Base-by-base conservation (phyloP, 1,140 invertebrate genomes). In the Bilobella aurantiaca region DNA sequence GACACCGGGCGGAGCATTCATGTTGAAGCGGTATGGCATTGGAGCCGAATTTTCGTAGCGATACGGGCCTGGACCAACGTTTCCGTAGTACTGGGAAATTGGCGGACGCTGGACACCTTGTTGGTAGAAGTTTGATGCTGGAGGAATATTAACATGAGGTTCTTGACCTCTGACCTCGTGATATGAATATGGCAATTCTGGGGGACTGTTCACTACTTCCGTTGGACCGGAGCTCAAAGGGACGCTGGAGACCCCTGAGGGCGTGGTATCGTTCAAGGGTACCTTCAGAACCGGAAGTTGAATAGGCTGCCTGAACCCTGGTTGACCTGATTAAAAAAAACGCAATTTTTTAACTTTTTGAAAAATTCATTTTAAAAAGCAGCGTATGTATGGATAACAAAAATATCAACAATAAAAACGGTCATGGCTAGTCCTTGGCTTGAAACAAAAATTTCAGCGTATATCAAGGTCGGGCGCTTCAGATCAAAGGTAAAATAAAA, bases 221-320 rank as follows among this genome's bases (percentile, higher is more conserved):
- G 49, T 5, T 23, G 12, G 49, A 5, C 0, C 27, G 65, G 0
- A 25, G 63, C 64, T 18, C 53, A 25, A 12, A 58, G 34, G 25
- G 0, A 2, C 18, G 47, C 28, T 31, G 16, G 25, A 3, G 2
- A 23, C 12, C 31, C 46, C 31, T 28, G 25, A 18, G 2, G 58
- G 31, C 1, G 34, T 23, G 23, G 58, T 23, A 23, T 12, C 37
- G 27, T 8, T 25, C 14, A 42, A 1, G 14, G 67, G 67, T 1
- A 69, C 59, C 53, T 62, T 65, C 23, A 69, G 0, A 5, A 61
- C 8, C 3, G 67, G 67, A 16, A 69, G 32, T 29, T 62, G 67
- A 63, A 69, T 49, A 2, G 67, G 67, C 21, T 69, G 59, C 3
- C 58, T 8, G 28, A 62, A 62, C 14, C 1, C 25, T 16, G 14